Conservation (phyloP, 2,797 vertebrate genomes). For the Sebastolobus alascanus region DNA sequence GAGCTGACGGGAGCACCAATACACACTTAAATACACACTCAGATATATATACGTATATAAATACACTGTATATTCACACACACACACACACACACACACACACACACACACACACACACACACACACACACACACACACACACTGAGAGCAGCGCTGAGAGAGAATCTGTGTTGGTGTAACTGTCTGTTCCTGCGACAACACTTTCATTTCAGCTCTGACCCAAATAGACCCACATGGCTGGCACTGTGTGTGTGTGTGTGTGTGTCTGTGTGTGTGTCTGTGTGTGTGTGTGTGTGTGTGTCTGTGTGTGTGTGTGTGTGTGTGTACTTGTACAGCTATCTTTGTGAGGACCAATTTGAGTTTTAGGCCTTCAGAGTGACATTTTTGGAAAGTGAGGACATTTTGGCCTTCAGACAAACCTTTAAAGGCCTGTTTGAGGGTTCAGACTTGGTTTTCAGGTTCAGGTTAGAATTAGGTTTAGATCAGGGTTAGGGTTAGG, state of each 20-base stretch:
- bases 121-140: constrained; percentile 7
- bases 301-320: not conserved
- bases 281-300: not conserved
- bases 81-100: too few relatives aligned
- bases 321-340: not conserved
- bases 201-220: constrained; percentile 73
- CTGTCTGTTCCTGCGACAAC: constrained; percentile 68
- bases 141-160: constrained; percentile 21
- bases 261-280: constrained; percentile 25
- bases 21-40: constrained; percentile 19
- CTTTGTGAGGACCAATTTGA: too few relatives aligned
- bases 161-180: constrained; percentile 54
- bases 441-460: fast-evolving
- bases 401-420: too few relatives aligned
- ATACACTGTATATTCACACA: not conserved
- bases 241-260: constrained; percentile 4
- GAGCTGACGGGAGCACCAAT: constrained; percentile 49
- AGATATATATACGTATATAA: constrained; percentile 1
- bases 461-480: too few relatives aligned
- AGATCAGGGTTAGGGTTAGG: too few relatives aligned
- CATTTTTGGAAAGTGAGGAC: too few relatives aligned
- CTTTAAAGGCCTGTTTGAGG: too few relatives aligned
- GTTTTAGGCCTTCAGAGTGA: too few relatives aligned
- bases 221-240: constrained; percentile 67
- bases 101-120: not conserved